Evolutionary conservation across 2,888 invertebrate genomes (phyloP), one percentile per base, ranked within the genome.

Genomic region (Blastobasis lacticolella): DNA sequence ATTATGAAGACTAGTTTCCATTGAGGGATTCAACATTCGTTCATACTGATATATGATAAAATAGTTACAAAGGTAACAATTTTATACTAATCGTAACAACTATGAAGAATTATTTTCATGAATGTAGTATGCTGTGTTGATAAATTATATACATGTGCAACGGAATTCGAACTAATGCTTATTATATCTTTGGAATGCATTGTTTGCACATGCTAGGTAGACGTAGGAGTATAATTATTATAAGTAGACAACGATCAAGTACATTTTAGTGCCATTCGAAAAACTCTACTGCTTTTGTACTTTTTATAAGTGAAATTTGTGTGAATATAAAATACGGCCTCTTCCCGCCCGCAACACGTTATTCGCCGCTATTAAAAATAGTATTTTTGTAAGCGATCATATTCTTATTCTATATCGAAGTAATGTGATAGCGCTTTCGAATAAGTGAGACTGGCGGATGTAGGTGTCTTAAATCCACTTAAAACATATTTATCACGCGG

Each of bases 401-500:
- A 66, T 65, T 71, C 66, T 47, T 54, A 71, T 73, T 72, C 68
- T 7, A 42, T 8, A 42, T 73, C 61, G 73, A 78, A 74, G 67
- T 78, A 82, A 23, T 84, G 81, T 84, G 84, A 85, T 82, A 82
- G 73, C 63, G 79, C 76, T 81, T 80, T 70, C 64, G 63, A 67
- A 67, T 73, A 72, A 73, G 69, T 64, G 69, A 73, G 70, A 73
- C 68, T 70, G 73, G 65, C 72, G 64, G 69, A 74, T 63, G 74
- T 74, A 73, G 73, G 78, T 79, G 81, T 81, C 80, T 79, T 77
- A 73, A 78, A 77, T 73, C 77, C 76, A 78, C 77, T 79, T 79
- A 77, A 77, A 81, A 74, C 81, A 82, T 87, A 87, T 88, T 87
- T 87, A 87, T 86, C 84, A 73, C 69, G 81, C 81, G 82, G 81